A percentile compares a stretch with the other conserved stretches of the same genome.
These are phyloP conservation scores for Habrosyne pyritoides DNA, from an alignment of 2,888 invertebrate genomes.

Conservation along the genomic window DNA sequence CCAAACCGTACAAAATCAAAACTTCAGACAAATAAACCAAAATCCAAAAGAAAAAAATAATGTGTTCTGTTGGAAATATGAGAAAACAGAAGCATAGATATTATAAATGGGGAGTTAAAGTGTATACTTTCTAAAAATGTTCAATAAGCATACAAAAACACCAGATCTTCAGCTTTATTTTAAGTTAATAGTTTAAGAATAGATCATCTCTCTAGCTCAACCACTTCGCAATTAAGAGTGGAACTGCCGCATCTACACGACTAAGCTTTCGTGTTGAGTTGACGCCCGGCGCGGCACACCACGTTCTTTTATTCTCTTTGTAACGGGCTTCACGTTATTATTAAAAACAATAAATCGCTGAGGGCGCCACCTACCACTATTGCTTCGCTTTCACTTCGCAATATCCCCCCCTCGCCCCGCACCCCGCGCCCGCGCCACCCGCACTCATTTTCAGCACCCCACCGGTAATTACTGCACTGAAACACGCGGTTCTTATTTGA, in stretches of 20 bases:
- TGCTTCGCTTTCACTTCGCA: constrained; percentile 77
- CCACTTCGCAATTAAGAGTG: too few relatives aligned
- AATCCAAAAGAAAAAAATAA: too few relatives aligned
- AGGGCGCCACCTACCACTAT: constrained; percentile 80
- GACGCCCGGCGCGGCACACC: constrained; percentile 47
- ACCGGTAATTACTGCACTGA: constrained; percentile 34
- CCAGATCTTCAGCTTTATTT: too few relatives aligned
- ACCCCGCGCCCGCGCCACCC: constrained; percentile 23
- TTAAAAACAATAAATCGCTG: constrained; percentile 84
- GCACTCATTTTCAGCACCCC: constrained; percentile 24
- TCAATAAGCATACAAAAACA: too few relatives aligned
- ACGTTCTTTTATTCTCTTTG: constrained; percentile 80
- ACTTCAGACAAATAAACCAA: too few relatives aligned
- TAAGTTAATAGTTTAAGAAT: too few relatives aligned
- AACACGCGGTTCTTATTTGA: constrained; percentile 50
- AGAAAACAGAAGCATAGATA: too few relatives aligned
- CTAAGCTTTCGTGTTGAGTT: constrained; percentile 5
- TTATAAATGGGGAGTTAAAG: too few relatives aligned
- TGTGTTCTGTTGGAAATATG: too few relatives aligned
- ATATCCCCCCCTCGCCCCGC: constrained; percentile 41
- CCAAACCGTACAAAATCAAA: too few relatives aligned
- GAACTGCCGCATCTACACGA: constrained; percentile 29
- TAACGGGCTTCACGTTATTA: constrained; percentile 81
- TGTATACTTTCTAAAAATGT: too few relatives aligned
- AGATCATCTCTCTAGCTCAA: not conserved